Evolutionary conservation across 2,888 invertebrate species (phyloP).

Genomic region (Polymixis lichenea): DNA sequence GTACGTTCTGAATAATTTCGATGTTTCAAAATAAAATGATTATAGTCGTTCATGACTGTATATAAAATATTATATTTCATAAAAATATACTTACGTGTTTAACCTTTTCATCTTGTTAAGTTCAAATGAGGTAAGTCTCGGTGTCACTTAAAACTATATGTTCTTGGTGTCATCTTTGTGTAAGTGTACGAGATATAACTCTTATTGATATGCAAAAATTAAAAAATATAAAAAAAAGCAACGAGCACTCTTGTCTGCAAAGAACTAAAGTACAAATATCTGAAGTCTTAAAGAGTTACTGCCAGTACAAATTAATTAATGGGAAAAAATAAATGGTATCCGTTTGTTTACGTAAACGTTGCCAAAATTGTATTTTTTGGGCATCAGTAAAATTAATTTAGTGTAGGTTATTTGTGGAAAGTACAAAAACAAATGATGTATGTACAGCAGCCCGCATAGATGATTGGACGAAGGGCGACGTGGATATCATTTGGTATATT

Average conservation of each 20-base stretch:
- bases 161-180: slow-evolving; percentile 86
- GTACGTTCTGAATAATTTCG: slow-evolving; percentile 64
- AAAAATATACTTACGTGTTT: slow-evolving; percentile 66
- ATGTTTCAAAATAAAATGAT: slow-evolving; percentile 70
- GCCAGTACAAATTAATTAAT: slow-evolving; percentile 90
- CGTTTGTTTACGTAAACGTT: slow-evolving; percentile 87
- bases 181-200: slow-evolving; percentile 76
- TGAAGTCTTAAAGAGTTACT: slow-evolving; percentile 87
- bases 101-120: slow-evolving; percentile 72
- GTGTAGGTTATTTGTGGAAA: slow-evolving; percentile 83
- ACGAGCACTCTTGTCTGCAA: slow-evolving; percentile 84
- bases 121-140: slow-evolving; percentile 82
- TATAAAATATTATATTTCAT: slow-evolving; percentile 78
- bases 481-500: slow-evolving; percentile 60
- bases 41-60: slow-evolving; percentile 80
- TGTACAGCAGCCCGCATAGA: slow-evolving; percentile 77
- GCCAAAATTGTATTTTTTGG: slow-evolving; percentile 89
- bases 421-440: slow-evolving; percentile 78
- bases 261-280: slow-evolving; percentile 90
- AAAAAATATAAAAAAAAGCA: slow-evolving; percentile 74
- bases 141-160: slow-evolving; percentile 82
- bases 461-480: slow-evolving; percentile 62
- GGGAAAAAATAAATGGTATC: slow-evolving; percentile 71
- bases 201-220: slow-evolving; percentile 70
- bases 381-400: slow-evolving; percentile 84